Evolutionary conservation across 2,797 vertebrate genomes (phyloP), one percentile per base, ranked within the genome.

Genomic region (Sorex maritimensis): DNA sequence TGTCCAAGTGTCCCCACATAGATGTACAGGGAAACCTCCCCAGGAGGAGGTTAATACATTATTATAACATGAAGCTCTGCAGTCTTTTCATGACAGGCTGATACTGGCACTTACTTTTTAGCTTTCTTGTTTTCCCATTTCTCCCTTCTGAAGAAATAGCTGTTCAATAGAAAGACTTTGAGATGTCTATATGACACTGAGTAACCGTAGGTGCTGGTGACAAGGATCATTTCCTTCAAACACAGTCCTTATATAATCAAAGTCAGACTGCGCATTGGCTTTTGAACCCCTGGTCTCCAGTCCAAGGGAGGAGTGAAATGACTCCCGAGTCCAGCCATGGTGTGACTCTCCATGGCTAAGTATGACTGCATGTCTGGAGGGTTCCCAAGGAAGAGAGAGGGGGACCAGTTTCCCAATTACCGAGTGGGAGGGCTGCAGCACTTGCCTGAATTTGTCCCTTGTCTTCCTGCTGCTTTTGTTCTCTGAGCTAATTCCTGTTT

Each of bases 401-500:
- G 1, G 93, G 55, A 58, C 44, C 26, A 93, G 67, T 88, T 69
- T 96, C 87, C 81, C 72, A 86, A 21, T 71, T 58, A 24, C 84
- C 0, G 83, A 92, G 95, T 0, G 1, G 90, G 95, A 97, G 55
- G 55, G 81, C 11, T 0, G 0, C 26, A 74, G 84, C 23, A 41
- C 77, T 10, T 6, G 94, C 92, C 75, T 96, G 83, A 95, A 73
- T 68, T 91, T 94, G 94, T 96, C 85, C 90, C 94, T 75, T 79
- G 87, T 97, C 93, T 96, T 91, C 96, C 95, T 55, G 92, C 80
- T 96, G 95, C 87, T 97, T 97, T 96, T 97, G 92, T 97, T 98
- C 96, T 97, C 91, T 94, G 88, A 95, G 94, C 96, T 98, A 97
- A 98, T 98, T 98, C 97, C 95, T 97, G 97, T 98, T 97, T 97